A percentile compares a stretch with the other conserved stretches of the same genome.
Conservation (phyloP, 2,888 invertebrate species). For the Phyllotreta cruciferae region DNA sequence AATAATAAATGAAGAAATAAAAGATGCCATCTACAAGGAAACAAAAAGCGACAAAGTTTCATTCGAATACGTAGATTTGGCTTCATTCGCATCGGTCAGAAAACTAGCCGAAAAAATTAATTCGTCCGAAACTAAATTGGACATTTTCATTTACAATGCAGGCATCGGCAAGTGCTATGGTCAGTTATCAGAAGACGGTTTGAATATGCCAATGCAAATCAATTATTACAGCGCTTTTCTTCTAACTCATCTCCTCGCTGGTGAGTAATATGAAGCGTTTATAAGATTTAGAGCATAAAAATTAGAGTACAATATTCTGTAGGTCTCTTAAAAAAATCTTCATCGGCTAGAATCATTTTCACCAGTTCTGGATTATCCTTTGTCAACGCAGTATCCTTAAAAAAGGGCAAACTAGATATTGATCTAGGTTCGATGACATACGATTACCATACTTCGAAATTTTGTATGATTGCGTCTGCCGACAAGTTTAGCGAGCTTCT, state of each 20-base stretch:
- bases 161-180: conserved; percentile 65
- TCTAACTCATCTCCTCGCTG: conserved; percentile 69
- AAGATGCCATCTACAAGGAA: conserved; percentile 47
- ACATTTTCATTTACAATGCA: conserved; percentile 72
- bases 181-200: conserved; percentile 63
- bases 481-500: conserved; percentile 38
- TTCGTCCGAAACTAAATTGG: conserved; percentile 63
- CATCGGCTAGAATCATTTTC: conserved; percentile 37
- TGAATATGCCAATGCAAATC: conserved; percentile 69
- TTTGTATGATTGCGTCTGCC: conserved; percentile 29
- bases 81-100: conserved; percentile 64
- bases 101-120: conserved; percentile 68
- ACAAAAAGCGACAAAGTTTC: conserved; percentile 54
- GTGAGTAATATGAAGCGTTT: conserved; percentile 46
- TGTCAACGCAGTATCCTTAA: conserved; percentile 7
- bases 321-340: conserved; percentile 38
- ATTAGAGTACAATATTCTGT: conserved; percentile 19
- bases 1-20: conserved; percentile 43
- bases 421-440: conserved; percentile 1
- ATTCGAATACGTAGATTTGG: conserved; percentile 63
- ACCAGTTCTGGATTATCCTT: conserved; percentile 33
- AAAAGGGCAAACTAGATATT: conserved; percentile 15
- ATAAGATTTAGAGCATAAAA: not conserved
- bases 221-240: conserved; percentile 77
- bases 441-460: conserved; percentile 36